phyloP scores from a whole-genome alignment of 2,888 invertebrate genomes.

The Xanthia icteritia region DNA sequence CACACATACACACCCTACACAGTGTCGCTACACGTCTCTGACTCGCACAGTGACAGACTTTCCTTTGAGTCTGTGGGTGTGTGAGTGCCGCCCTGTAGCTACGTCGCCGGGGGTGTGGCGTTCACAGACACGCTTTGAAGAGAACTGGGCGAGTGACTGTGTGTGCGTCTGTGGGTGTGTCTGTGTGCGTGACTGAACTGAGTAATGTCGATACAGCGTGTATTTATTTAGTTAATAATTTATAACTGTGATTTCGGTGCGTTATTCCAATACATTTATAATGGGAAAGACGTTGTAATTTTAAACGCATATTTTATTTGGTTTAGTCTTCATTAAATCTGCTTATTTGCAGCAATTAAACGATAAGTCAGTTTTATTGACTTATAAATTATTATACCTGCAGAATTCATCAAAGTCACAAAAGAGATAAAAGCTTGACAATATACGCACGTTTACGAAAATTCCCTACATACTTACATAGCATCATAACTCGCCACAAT shows the following conservation, averaged over 20 bases:
- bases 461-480: neutral
- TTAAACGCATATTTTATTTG: constrained; percentile 12
- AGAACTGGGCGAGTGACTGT: constrained; percentile 72
- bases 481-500: neutral
- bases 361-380: too few species aligned
- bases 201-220: constrained; percentile 71
- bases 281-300: neutral
- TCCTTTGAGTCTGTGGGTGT: constrained; percentile 74
- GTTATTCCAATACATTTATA: constrained; percentile 36
- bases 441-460: neutral
- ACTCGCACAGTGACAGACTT: constrained; percentile 57
- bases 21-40: constrained; percentile 71
- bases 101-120: constrained; percentile 85
- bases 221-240: constrained; percentile 60
- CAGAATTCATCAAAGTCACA: neutral
- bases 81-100: constrained; percentile 84
- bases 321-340: neutral
- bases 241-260: constrained; percentile 39
- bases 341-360: neutral
- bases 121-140: constrained; percentile 68
- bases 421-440: neutral
- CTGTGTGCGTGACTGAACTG: constrained; percentile 66
- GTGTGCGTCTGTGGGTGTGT: constrained; percentile 66
- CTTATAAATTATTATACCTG: neutral
- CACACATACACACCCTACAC: constrained; percentile 72